Base-by-base conservation (phyloP, 2,888 invertebrate genomes). In the Eristalis intricaria region DNA sequence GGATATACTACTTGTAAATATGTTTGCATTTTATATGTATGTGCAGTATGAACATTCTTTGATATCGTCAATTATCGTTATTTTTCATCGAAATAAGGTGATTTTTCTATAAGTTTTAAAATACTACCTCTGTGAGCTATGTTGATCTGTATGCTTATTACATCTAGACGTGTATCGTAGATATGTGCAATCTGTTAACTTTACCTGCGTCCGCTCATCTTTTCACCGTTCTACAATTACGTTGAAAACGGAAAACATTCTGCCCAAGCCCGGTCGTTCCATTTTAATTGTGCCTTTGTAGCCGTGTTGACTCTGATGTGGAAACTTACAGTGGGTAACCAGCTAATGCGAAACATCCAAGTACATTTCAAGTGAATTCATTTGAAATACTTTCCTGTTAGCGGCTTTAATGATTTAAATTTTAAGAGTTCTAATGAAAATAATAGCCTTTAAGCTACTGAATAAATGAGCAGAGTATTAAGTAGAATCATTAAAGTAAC, bases 231-330 rank as follows among this genome's bases (percentile, higher is more conserved):
- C 68, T 60, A 43, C 32, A 77, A 69, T 50, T 40, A 77, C 40
- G 66, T 29, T 13, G 63, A 29, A 43, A 40, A 38, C 29, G 29
- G 43, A 2, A 61, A 61, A 40, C n/a, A 43, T 61, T 77, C 32
- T 32, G 19, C 32, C n/a, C 40, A 29, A 32, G 50, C 61, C 23
- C 32, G 13, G 35, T 50, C 26, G 35, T 61, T 63, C 61, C 69
- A 23, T 69, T 63, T 77, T 77, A 69, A 69, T 77, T 77, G 77
- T 26, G 22, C 2, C 38, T 65, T 66, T 66, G 60, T 60, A 19
- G 10, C 19, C 22, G 4, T 40, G 15, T 19, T 19, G 26, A 75
- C 38, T 64, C 38, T 35, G 35, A 35, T 35, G 35, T 35, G 11
- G 4, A 29, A 29, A 58, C 23, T 19, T 19, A 50, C 35, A 50